phyloP scores from a whole-genome alignment of 2,888 invertebrate genomes.

The Acanthosoma haemorrhoidale region DNA sequence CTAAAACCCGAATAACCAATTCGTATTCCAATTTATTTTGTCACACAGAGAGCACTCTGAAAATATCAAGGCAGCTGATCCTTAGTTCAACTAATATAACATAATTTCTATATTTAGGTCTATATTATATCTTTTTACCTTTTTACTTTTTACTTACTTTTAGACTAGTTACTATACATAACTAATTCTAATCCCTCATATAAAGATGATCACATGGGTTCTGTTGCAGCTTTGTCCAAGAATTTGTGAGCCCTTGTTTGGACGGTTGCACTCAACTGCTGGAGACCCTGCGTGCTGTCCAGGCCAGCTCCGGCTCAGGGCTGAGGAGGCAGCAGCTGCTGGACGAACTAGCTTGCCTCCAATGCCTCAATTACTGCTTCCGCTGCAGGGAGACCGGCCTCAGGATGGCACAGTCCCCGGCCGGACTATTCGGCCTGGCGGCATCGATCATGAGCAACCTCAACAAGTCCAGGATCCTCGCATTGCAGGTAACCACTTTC shows the following conservation, averaged over 20 bases:
- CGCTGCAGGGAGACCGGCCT: conserved; percentile 74
- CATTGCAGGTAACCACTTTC: conserved; percentile 66
- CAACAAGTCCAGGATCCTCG: conserved; percentile 75
- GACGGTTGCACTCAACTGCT: conserved; percentile 80
- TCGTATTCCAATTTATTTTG: too few species aligned
- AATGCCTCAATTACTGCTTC: conserved; percentile 77
- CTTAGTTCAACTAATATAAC: too few species aligned
- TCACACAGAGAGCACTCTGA: too few species aligned
- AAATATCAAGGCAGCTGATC: too few species aligned
- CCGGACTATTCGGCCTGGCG: conserved; percentile 76
- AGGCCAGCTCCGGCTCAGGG: conserved; percentile 68
- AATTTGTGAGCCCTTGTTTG: conserved; percentile 80
- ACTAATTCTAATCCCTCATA: too few species aligned
- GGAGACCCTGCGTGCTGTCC: conserved; percentile 79
- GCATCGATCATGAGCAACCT: conserved; percentile 84
- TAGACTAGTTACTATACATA: too few species aligned
- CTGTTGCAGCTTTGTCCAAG: conserved; percentile 78
- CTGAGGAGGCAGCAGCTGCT: conserved; percentile 75
- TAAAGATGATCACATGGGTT: too few species aligned
- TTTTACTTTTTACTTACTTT: too few species aligned
- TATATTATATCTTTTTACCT: too few species aligned
- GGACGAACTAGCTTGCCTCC: conserved; percentile 84
- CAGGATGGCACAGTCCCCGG: conserved; percentile 68
- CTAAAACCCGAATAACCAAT: too few species aligned
- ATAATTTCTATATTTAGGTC: too few species aligned